These are phyloP conservation scores for Aegithalos caudatus DNA, from an alignment of 2,113 vertebrate species.

Conservation along the genomic window DNA sequence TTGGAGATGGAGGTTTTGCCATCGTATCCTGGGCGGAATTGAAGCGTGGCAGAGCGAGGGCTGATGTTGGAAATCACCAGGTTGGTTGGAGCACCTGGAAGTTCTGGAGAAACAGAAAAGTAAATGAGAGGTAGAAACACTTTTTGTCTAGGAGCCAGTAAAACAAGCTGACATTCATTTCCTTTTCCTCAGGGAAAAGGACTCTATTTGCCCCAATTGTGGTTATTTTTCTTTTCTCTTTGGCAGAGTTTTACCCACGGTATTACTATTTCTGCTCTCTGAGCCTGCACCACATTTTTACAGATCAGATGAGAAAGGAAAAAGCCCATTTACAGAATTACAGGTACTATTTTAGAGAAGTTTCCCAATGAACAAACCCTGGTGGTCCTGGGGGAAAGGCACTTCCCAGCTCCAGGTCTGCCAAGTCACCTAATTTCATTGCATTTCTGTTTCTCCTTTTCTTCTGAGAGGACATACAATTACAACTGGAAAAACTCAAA, in stretches of 20 bases:
- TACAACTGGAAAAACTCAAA: not conserved
- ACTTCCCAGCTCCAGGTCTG: not conserved
- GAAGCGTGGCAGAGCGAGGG: conserved; percentile 84
- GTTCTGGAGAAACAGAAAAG: conserved; percentile 69
- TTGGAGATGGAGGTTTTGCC: conserved; percentile 88
- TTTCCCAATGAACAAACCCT: not conserved
- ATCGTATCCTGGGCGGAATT: conserved; percentile 84
- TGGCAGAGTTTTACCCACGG: not conserved
- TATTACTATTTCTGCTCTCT: not conserved
- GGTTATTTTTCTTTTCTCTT: not conserved
- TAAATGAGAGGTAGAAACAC: not conserved
- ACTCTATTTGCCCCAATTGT: not conserved
- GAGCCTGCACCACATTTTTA: not conserved
- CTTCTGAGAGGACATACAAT: not conserved
- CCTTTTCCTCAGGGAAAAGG: not conserved
- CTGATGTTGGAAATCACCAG: conserved; percentile 93
- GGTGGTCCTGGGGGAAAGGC: not conserved
- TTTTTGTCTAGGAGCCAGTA: not conserved
- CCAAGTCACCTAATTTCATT: not conserved
- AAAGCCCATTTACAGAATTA: not conserved
- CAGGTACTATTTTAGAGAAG: not conserved
- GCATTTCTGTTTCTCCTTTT: not conserved
- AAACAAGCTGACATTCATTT: not conserved
- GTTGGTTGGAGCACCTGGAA: conserved; percentile 88
- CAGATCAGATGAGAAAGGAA: not conserved